These are phyloP conservation scores for Drosophila nigricruria DNA, from an alignment of 2,888 invertebrate species.

Conservation along the genomic window DNA sequence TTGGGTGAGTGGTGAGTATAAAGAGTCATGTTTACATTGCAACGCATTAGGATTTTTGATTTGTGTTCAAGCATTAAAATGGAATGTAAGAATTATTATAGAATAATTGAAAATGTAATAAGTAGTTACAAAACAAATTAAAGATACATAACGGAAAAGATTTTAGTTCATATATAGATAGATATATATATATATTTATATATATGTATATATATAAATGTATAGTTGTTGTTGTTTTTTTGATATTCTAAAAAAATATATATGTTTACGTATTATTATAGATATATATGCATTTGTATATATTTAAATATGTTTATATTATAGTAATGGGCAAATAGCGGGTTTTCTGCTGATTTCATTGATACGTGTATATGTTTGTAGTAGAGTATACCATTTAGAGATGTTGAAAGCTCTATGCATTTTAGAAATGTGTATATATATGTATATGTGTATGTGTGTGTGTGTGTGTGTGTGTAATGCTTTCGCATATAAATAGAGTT, in stretches of 20 bases:
- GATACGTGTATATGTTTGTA: conserved; percentile 31
- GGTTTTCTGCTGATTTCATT: conserved; percentile 27
- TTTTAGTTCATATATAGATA: conserved; percentile 23
- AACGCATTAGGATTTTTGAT: conserved; percentile 64
- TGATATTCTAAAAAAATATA: conserved; percentile 41
- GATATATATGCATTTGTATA: background rate
- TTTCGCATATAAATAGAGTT: conserved; percentile 41
- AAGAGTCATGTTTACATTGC: conserved; percentile 66
- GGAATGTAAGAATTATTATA: conserved; percentile 74
- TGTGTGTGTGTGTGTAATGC: conserved; percentile 22
- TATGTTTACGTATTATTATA: conserved; percentile 15
- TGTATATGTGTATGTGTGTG: background rate
- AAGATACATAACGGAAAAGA: conserved; percentile 28
- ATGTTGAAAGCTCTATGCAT: conserved; percentile 60
- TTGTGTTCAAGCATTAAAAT: conserved; percentile 65
- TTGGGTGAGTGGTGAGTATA: conserved; percentile 71
- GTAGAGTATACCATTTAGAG: conserved; percentile 52
- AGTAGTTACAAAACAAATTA: conserved; percentile 29
- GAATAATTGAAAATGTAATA: conserved; percentile 64
- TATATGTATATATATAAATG: conserved; percentile 10
- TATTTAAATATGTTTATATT: conserved; percentile 23
- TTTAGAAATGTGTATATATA: conserved; percentile 19
- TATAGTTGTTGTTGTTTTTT: conserved; percentile 1
- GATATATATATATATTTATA: conserved; percentile 14
- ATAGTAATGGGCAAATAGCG: conserved; percentile 51